phyloP scores from a whole-genome alignment of 2,797 vertebrate genomes.

The Toxotes lorentzi region DNA sequence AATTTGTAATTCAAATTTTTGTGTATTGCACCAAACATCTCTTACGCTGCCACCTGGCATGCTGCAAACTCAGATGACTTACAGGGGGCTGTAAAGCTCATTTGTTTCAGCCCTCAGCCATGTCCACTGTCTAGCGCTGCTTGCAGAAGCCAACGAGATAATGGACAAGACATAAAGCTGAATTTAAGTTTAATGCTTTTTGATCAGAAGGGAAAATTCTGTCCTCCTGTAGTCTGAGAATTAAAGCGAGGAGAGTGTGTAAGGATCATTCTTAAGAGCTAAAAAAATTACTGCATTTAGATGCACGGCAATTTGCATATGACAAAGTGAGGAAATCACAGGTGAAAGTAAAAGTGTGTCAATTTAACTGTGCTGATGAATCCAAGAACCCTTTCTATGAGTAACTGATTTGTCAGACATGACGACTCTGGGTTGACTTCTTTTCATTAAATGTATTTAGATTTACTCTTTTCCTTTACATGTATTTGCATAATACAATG shows the following conservation, averaged over 20 bases:
- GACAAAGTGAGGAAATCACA: constrained; percentile 18
- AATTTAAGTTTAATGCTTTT: constrained; percentile 24
- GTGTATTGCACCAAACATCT: constrained; percentile 43
- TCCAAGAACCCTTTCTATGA: neutral
- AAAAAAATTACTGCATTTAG: neutral
- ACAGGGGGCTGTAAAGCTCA: constrained; percentile 60
- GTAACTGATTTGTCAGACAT: constrained; percentile 6
- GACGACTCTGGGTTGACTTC: neutral
- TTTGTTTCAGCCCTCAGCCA: constrained; percentile 54
- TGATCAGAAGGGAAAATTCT: neutral
- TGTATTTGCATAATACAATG: neutral
- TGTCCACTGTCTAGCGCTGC: constrained; percentile 19
- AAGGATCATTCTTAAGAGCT: neutral
- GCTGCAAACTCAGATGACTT: constrained; percentile 45
- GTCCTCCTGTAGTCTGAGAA: neutral
- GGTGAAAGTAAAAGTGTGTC: constrained; percentile 11
- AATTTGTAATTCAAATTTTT: constrained; percentile 71
- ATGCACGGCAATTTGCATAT: constrained; percentile 17
- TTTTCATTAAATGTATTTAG: constrained; percentile 11
- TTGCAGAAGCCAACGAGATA: constrained; percentile 12
- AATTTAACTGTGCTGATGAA: constrained; percentile 16
- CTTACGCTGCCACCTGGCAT: constrained; percentile 49
- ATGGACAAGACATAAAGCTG: constrained; percentile 18
- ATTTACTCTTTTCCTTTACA: neutral
- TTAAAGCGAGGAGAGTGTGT: neutral